Conservation (phyloP, 2,797 vertebrate species). For the Lagorchestes hirsutus region DNA sequence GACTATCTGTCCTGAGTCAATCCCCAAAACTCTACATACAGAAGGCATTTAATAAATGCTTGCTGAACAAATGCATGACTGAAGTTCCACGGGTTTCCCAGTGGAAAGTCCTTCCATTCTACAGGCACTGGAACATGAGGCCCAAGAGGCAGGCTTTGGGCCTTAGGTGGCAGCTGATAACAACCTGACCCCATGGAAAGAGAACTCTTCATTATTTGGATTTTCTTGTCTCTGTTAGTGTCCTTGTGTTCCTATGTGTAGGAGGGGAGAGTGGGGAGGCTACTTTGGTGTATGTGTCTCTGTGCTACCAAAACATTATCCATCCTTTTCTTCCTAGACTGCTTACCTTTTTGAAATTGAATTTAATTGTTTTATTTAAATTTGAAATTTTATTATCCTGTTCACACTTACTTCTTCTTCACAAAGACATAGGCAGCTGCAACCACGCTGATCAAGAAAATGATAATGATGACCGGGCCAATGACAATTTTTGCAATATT, state of each 20-base stretch:
- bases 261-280: no score
- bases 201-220: background rate
- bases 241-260: background rate
- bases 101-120: background rate
- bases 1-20: background rate
- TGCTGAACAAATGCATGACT: background rate
- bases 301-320: background rate
- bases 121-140: background rate
- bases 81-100: background rate
- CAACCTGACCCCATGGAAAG: background rate
- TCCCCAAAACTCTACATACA: background rate
- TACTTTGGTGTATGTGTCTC: background rate
- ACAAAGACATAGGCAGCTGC: constrained; percentile 89
- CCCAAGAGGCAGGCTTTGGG: background rate
- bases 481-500: constrained; percentile 93
- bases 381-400: background rate
- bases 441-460: constrained; percentile 90
- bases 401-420: constrained; percentile 91
- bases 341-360: background rate
- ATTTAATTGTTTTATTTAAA: background rate
- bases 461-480: constrained; percentile 91
- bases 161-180: background rate
- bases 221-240: background rate
- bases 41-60: background rate
- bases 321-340: background rate